phyloP scores from a whole-genome alignment of 2,113 vertebrate species.

The Pristiophorus japonicus region DNA sequence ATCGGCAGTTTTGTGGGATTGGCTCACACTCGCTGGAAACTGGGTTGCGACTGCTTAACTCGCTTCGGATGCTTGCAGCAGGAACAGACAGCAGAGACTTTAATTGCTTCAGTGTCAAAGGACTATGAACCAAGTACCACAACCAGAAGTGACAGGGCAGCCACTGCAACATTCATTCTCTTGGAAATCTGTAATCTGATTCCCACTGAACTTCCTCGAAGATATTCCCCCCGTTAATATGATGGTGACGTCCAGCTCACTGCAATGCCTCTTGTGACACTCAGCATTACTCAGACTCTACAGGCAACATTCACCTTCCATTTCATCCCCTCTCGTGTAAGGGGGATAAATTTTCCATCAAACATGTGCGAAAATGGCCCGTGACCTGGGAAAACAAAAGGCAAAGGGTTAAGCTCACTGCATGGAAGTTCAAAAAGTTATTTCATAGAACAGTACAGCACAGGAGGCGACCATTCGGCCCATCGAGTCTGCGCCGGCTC shows the following conservation, averaged over 20 bases:
- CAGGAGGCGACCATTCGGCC: no score
- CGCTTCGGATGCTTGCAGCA: not conserved
- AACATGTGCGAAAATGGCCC: conserved; percentile 97
- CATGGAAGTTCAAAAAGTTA: not conserved
- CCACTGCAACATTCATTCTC: not conserved
- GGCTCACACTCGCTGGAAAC: not conserved
- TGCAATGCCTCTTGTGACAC: not conserved
- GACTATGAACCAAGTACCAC: not conserved
- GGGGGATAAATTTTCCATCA: conserved; percentile 83
- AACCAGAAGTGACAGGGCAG: not conserved
- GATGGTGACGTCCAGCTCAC: not conserved
- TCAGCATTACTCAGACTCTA: not conserved
- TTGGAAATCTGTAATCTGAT: no score
- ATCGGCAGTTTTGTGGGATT: not conserved
- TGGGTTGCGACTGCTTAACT: not conserved
- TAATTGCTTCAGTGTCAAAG: not conserved
- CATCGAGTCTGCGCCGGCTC: no score
- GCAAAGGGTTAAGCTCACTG: not conserved
- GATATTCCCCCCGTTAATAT: not conserved
- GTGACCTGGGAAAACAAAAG: conserved; percentile 70
- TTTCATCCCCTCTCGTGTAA: conserved; percentile 54
- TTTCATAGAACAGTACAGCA: no score
- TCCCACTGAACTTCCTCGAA: no score
- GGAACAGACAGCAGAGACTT: not conserved
- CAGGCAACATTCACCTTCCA: conserved; percentile 71